Conservation (phyloP, 2,797 vertebrate species). For the Platalea minor region DNA sequence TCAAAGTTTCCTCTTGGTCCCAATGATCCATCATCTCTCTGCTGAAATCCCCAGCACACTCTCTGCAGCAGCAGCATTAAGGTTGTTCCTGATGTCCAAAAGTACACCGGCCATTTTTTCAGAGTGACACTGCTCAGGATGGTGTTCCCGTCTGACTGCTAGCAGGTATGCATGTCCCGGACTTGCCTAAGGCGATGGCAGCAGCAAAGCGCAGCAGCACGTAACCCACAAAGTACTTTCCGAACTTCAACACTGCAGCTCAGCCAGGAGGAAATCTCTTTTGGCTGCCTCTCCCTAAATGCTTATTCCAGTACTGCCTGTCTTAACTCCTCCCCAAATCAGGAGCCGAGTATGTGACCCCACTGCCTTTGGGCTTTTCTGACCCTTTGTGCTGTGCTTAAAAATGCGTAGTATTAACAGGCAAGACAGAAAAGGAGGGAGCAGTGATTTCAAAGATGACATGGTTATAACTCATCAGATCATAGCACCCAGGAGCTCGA, state of each 20-base stretch:
- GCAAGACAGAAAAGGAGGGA: background rate
- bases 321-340: background rate
- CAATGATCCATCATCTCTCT: background rate
- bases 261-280: slow-evolving; percentile 24
- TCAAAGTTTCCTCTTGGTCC: background rate
- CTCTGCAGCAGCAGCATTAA: background rate
- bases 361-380: background rate
- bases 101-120: background rate
- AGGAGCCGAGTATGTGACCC: background rate
- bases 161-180: background rate
- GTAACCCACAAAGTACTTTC: background rate
- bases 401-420: background rate
- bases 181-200: background rate
- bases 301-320: slow-evolving; percentile 12
- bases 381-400: background rate
- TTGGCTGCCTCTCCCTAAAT: slow-evolving; percentile 7
- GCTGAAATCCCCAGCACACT: background rate
- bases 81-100: background rate
- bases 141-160: background rate
- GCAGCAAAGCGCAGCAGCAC: background rate
- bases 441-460: background rate
- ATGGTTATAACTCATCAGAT: background rate
- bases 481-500: fast-evolving
- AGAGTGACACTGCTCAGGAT: background rate
- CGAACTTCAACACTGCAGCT: background rate